These are phyloP conservation scores for Trichonephila clavata DNA, from an alignment of 1,140 invertebrate genomes.

Conservation along the genomic window DNA sequence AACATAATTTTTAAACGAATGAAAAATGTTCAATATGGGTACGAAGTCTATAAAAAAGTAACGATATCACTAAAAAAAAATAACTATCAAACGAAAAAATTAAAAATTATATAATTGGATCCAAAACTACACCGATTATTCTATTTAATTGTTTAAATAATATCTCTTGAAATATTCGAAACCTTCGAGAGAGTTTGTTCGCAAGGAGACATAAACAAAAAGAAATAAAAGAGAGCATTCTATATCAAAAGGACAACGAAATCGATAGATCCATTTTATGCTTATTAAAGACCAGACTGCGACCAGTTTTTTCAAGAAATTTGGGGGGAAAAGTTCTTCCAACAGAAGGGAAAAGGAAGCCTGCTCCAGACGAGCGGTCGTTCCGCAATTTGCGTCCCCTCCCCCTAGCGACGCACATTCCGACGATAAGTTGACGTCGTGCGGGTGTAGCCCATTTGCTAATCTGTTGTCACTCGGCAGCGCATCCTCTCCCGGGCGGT, in stretches of 20 bases:
- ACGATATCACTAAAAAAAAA: too few relatives aligned
- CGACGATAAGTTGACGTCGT: constrained; percentile 3
- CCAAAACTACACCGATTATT: too few relatives aligned
- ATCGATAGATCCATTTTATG: background rate
- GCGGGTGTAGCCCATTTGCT: constrained; percentile 26
- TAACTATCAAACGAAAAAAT: too few relatives aligned
- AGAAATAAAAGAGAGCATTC: background rate
- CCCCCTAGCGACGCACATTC: background rate
- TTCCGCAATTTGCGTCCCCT: constrained; percentile 24
- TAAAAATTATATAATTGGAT: too few relatives aligned
- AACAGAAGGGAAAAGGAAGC: background rate
- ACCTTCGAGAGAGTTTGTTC: too few relatives aligned
- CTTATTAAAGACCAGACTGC: background rate
- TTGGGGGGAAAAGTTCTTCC: background rate
- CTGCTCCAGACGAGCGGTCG: background rate
- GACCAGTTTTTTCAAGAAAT: background rate
- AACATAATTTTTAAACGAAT: too few relatives aligned
- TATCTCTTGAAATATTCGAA: too few relatives aligned
- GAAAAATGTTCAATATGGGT: too few relatives aligned
- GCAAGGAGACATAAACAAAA: too few relatives aligned
- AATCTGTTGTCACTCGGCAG: constrained; percentile 59
- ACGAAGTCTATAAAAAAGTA: too few relatives aligned
- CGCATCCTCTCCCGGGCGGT: constrained; percentile 47
- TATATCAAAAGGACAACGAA: background rate
- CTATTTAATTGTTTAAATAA: too few relatives aligned